Evolutionary conservation across 1,140 invertebrate genomes (phyloP), one percentile per base, ranked within the genome.

Genomic region (Matsumurasca onukii): DNA sequence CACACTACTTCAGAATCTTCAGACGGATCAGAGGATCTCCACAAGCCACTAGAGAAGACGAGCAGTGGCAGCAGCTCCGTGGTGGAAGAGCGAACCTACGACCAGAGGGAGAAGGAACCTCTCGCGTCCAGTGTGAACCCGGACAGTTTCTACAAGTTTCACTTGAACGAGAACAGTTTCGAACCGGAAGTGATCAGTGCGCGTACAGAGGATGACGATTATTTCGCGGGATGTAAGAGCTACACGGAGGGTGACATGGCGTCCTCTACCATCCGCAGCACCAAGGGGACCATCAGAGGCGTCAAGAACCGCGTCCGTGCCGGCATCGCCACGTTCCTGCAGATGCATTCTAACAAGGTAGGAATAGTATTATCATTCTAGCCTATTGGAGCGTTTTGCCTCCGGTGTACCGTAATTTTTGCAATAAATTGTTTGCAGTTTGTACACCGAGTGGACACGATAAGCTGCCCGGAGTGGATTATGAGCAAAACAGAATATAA

Each of bases 291-390:
- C 1, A 91, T 97, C 66, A 85, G 95, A 22, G 94, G 94, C 57
- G 94, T 97, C 55, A 95, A 93, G 81, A 97, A 98, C 82, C 85
- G 94, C 73, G 95, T 98, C 25, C 82, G 94, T 73, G 93, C 94
- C 62, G 94, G 95, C 70, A 97, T 98, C 74, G 93, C 92, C 17
- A 97, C 94, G 3, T 97, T 97, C 79, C 84, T 97, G 17, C 91
- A 93, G 75, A 88, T 92, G 73, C 90, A 89, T 72, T 85, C 83
- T 71, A 85, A 83, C 62, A 91, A 91, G 86, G 90, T 92, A 74
- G 81, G 82, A n/a, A n/a, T n/a, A n/a, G n/a, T n/a, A n/a, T n/a
- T n/a, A n/a, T n/a, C n/a, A n/a, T n/a, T n/a, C n/a, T n/a, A n/a
- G n/a, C n/a, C n/a, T n/a, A n/a, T n/a, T n/a, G n/a, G n/a, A n/a